These are phyloP conservation scores for Balaeniceps rex DNA, from an alignment of 2,113 vertebrate genomes.

Conservation along the genomic window DNA sequence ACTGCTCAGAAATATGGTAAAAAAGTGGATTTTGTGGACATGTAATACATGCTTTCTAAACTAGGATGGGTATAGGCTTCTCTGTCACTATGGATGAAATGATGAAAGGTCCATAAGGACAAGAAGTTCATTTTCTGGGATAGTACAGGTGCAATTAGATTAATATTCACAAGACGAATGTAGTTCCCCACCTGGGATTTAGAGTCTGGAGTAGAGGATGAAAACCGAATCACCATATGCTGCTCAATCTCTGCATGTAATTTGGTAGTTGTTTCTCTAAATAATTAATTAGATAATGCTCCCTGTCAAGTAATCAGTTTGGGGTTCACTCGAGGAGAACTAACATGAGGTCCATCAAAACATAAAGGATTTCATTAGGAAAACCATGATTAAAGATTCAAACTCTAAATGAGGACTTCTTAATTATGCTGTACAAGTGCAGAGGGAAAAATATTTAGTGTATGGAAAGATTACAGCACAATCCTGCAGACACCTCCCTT, in stretches of 20 bases:
- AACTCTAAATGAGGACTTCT: not conserved
- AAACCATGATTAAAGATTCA: slow-evolving; percentile 18
- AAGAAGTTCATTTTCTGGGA: not conserved
- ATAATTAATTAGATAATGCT: slow-evolving; percentile 48
- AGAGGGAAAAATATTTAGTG: not conserved
- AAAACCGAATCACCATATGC: slow-evolving; percentile 40
- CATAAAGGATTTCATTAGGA: slow-evolving; percentile 27
- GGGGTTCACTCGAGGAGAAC: slow-evolving; percentile 8
- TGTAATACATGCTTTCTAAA: not conserved
- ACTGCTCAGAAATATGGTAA: not conserved
- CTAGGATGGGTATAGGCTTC: not conserved
- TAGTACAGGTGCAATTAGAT: not conserved
- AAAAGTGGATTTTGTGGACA: not conserved
- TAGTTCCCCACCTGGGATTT: slow-evolving; percentile 20
- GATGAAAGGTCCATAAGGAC: not conserved
- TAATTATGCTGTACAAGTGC: not conserved
- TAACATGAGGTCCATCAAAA: not conserved
- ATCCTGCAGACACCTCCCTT: not conserved
- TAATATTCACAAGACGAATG: not conserved
- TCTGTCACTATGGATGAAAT: not conserved
- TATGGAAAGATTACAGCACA: not conserved
- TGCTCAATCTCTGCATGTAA: slow-evolving; percentile 37
- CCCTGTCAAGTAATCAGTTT: slow-evolving; percentile 27
- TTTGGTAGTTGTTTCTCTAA: slow-evolving; percentile 40
- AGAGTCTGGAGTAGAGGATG: slow-evolving; percentile 20